Conservation (phyloP, 2,797 vertebrate species). For the Pipistrellus kuhlii region DNA sequence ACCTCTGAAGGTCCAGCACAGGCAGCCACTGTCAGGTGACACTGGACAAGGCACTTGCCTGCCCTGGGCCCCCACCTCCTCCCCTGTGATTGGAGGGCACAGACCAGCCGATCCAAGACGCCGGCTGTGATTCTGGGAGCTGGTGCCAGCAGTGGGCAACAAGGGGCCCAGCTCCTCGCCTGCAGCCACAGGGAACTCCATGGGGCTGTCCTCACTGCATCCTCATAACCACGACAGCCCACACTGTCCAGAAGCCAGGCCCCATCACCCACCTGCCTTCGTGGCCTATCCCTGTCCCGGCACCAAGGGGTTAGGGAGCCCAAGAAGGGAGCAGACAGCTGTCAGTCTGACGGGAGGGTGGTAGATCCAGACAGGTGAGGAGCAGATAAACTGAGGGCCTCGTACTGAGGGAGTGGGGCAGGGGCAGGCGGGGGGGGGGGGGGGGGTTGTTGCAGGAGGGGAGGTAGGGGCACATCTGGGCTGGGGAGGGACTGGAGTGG, state of each 20-base stretch:
- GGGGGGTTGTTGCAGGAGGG: not conserved
- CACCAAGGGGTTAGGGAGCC: not conserved
- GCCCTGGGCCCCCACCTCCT: not conserved
- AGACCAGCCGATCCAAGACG: not conserved
- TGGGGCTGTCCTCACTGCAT: not conserved
- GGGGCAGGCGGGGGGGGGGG: too few species aligned
- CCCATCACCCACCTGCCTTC: not conserved
- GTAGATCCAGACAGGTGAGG: not conserved
- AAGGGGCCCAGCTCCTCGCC: not conserved
- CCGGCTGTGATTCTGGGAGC: not conserved
- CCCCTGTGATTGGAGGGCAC: not conserved
- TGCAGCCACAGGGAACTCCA: not conserved
- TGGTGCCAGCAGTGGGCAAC: accelerated
- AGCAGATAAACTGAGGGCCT: not conserved
- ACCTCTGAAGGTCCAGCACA: not conserved
- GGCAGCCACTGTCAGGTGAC: not conserved
- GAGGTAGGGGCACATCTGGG: accelerated
- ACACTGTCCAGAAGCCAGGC: not conserved
- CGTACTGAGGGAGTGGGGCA: too few species aligned
- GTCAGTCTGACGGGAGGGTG: not conserved
- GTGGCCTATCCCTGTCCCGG: not conserved
- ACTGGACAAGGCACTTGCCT: not conserved
- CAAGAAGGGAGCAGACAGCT: not conserved
- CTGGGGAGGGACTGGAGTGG: not conserved
- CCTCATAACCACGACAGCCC: not conserved